These are phyloP conservation scores for Amphipoea lucens DNA, from an alignment of 2,888 invertebrate genomes.

Conservation along the genomic window DNA sequence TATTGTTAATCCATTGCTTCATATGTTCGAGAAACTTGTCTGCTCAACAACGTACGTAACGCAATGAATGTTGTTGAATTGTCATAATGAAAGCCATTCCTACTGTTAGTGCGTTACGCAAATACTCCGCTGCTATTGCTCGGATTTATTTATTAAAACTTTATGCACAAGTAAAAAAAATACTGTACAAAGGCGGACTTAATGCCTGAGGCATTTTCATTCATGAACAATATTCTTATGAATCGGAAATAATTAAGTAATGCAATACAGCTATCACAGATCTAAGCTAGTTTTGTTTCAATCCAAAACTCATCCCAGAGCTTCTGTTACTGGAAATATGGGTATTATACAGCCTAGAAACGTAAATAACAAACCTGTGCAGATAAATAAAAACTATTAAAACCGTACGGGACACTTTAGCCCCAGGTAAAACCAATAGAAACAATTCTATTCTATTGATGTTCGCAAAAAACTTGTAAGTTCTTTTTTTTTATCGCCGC, in stretches of 20 bases:
- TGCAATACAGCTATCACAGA: background rate
- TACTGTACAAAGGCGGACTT: too few relatives aligned
- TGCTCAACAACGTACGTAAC: background rate
- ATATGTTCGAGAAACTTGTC: background rate
- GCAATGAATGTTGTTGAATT: background rate
- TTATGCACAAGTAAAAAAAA: too few relatives aligned
- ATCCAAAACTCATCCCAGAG: background rate
- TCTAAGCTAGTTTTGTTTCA: background rate
- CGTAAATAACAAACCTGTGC: background rate
- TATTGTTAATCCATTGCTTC: background rate
- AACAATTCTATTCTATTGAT: conserved; percentile 68
- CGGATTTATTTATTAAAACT: too few relatives aligned
- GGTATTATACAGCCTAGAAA: background rate
- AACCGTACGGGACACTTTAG: conserved; percentile 13
- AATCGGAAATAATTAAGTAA: background rate
- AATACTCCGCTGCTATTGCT: background rate
- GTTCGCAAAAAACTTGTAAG: conserved; percentile 70
- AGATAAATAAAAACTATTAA: background rate
- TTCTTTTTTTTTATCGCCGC: conserved; percentile 64
- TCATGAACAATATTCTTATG: background rate
- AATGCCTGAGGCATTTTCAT: too few relatives aligned
- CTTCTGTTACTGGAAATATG: background rate
- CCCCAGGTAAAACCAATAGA: conserved; percentile 41
- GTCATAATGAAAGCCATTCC: too few relatives aligned
- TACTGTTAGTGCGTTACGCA: too few relatives aligned